phyloP scores from a whole-genome alignment of 2,113 vertebrate species.

The Passer montanus region DNA sequence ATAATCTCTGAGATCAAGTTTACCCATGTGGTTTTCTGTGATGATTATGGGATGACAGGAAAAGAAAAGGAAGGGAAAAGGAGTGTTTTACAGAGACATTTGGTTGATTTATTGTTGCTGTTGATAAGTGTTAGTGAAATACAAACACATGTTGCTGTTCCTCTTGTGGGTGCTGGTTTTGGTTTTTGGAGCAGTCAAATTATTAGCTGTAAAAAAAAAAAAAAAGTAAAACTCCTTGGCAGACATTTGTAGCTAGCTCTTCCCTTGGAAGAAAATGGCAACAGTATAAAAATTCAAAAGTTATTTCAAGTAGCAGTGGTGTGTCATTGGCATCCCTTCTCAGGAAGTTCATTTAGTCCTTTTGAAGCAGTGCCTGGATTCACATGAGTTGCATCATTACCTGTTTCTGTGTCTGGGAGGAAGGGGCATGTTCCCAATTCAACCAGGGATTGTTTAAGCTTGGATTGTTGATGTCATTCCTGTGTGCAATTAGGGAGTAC shows the following conservation, averaged over 20 bases:
- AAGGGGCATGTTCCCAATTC: neutral
- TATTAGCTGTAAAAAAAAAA: neutral
- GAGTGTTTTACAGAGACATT: neutral
- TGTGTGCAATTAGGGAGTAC: neutral
- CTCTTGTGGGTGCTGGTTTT: neutral
- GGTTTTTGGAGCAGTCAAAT: neutral
- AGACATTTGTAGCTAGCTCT: neutral
- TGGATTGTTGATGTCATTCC: neutral
- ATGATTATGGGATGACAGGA: neutral
- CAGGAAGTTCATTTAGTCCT: neutral
- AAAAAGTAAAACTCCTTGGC: neutral
- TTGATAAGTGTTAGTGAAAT: neutral
- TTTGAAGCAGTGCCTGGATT: neutral
- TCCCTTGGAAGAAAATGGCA: conserved; percentile 31
- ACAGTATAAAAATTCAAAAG: neutral
- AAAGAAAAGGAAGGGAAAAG: neutral
- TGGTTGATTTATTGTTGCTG: neutral
- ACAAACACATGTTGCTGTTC: neutral
- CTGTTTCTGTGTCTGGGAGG: neutral
- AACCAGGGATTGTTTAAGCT: neutral
- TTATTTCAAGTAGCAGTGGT: conserved; percentile 7
- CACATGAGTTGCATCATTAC: neutral
- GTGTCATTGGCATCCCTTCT: neutral
- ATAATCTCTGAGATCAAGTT: neutral
- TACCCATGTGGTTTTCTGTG: neutral